Evolutionary conservation across 1,140 invertebrate genomes (phyloP).

Genomic region (Globodera rostochiensis): DNA sequence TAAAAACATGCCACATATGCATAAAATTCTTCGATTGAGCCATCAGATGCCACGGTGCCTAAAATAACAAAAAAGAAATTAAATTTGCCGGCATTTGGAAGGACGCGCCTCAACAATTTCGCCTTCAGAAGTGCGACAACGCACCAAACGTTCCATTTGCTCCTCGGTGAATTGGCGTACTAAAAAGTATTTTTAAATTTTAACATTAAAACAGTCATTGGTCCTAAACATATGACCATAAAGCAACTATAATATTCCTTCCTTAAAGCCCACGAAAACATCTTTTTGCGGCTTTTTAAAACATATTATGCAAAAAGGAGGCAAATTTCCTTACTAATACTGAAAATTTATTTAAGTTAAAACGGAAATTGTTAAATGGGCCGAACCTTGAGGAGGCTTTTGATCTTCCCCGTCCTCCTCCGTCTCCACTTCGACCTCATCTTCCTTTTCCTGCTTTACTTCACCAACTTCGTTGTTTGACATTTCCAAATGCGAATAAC

Average conservation of each 20-base stretch:
- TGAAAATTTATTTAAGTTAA: too few species aligned
- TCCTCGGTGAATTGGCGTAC: constrained; percentile 13
- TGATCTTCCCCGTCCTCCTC: neutral
- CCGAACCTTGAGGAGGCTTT: neutral
- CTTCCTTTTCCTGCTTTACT: neutral
- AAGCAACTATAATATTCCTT: too few species aligned
- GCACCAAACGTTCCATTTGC: constrained; percentile 18
- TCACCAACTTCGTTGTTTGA: neutral
- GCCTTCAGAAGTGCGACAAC: neutral
- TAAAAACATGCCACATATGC: neutral
- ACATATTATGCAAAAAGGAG: too few species aligned
- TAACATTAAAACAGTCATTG: too few species aligned
- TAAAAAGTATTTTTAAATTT: neutral
- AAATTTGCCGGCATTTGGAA: neutral
- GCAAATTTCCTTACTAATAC: too few species aligned
- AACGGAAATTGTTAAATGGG: too few species aligned
- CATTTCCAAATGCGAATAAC: neutral
- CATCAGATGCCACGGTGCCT: constrained; percentile 18
- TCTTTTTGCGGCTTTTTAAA: too few species aligned
- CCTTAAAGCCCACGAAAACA: too few species aligned
- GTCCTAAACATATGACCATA: too few species aligned
- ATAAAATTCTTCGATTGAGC: constrained; percentile 7
- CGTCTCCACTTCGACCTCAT: neutral
- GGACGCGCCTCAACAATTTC: constrained; percentile 16
- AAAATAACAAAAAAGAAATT: neutral